phyloP scores from a whole-genome alignment of 2,888 invertebrate species.

The Sepioteuthis lessoniana region DNA sequence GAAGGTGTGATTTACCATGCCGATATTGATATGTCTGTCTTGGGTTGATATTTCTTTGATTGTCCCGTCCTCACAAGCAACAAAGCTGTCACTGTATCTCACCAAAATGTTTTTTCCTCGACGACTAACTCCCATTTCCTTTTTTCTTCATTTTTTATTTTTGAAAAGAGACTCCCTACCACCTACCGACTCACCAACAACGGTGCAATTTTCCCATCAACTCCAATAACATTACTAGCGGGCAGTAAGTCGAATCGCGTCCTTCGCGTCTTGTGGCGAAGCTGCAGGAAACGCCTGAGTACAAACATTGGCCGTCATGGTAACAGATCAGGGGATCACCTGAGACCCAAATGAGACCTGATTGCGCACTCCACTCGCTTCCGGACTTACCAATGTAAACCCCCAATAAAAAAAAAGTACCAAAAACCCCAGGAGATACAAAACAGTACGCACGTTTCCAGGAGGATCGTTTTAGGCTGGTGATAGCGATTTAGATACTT shows the following conservation, averaged over 20 bases:
- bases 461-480: not conserved
- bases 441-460: not conserved
- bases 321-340: not conserved
- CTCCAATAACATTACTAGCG: not conserved
- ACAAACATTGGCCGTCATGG: not conserved
- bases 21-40: not conserved
- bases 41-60: too few species aligned
- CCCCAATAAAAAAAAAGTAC: not conserved
- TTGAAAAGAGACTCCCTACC: too few species aligned
- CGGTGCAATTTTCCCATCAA: not conserved
- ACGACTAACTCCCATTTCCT: not conserved
- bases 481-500: not conserved
- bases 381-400: not conserved
- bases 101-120: not conserved
- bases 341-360: not conserved
- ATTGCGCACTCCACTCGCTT: not conserved
- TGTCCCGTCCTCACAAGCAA: too few species aligned
- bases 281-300: slow-evolving; percentile 33
- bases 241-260: too few species aligned
- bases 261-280: not conserved
- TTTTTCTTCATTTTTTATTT: too few species aligned
- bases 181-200: too few species aligned
- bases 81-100: too few species aligned
- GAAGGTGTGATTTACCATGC: not conserved
- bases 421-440: not conserved